Percentiles rank a stretch among this genome's conserved stretches.
Evolutionary conservation across 2,113 vertebrate species (phyloP).

Genomic region (Otus sunia): DNA sequence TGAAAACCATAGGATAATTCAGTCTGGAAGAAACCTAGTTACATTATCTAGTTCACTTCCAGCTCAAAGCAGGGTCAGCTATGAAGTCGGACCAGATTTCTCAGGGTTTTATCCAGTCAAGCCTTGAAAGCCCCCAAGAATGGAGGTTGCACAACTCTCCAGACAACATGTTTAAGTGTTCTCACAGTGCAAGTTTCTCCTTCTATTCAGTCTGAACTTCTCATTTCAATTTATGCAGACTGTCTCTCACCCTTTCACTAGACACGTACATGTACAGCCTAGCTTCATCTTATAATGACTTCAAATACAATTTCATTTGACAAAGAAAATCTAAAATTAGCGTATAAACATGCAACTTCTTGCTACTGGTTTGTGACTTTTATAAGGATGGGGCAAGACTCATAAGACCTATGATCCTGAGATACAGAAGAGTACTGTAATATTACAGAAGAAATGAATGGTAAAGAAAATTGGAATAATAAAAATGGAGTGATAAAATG

Average conservation of each 20-base stretch:
- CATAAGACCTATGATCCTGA: not conserved
- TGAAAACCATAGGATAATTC: not conserved
- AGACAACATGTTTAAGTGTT: not conserved
- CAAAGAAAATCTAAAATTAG: too few relatives aligned
- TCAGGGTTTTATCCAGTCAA: not conserved
- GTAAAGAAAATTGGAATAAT: not conserved
- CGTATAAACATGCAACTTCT: not conserved
- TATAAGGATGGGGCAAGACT: not conserved
- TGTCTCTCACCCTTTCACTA: not conserved
- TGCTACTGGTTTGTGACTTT: not conserved
- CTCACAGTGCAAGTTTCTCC: not conserved
- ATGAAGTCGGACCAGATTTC: not conserved
- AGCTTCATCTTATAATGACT: not conserved
- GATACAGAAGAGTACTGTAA: not conserved
- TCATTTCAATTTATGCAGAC: not conserved
- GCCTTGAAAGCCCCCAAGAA: not conserved
- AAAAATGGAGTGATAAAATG: not conserved
- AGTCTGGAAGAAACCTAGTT: not conserved
- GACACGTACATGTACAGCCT: not conserved
- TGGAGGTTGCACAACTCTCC: not conserved
- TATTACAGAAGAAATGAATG: not conserved
- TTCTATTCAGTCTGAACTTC: not conserved
- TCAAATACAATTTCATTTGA: not conserved
- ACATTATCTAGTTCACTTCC: not conserved
- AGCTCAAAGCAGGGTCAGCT: not conserved